Base-by-base conservation (phyloP, 2,797 vertebrate genomes). In the Tachyglossus aculeatus region DNA sequence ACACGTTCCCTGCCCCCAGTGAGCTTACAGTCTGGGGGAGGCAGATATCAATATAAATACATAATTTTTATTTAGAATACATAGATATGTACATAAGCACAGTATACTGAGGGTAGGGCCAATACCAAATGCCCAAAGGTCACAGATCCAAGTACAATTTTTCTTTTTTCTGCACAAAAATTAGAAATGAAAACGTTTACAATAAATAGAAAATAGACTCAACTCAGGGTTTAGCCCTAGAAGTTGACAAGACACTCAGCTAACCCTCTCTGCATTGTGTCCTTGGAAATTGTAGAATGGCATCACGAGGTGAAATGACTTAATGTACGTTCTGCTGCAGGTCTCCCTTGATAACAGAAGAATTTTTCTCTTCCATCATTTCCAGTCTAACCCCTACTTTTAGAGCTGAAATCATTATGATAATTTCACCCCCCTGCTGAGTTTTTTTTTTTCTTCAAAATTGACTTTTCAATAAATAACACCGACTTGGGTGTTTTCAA, bases 391-490 rank as follows among this genome's bases (percentile, higher is more conserved):
- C 55, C 43, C 40, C 45, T 57, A 39, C 61, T 76, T 59, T 32
- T 33, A 33, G 44, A 48, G 45, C 62, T 74, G 71, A 36, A 15
- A 36, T 56, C 64, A 48, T 25, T 69, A 54, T 63, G 59, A 69
- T 63, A 75, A 83, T 71, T 71, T 80, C 67, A 44, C 68, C 61
- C 76, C 71, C 76, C 69, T 76, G 78, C 70, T 85, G 54, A 21
- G 0, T 69, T 76, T 79, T 78, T 78, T 18, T 66, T 71, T 36
- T 68, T 78, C 63, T 44, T 66, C 78, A 80, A 73, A 79, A 81
- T 81, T 75, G 73, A n/a, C n/a, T 22, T 48, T 48, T 62, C 67
- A 78, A 39, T 65, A 56, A 74, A 27, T 65, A 73, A 65, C 37
- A 67, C 61, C 50, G 67, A 67, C 12, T 32, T 47, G 19, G 18